phyloP scores from a whole-genome alignment of 1,140 invertebrate species.

The Pseudomyrmex gracilis region DNA sequence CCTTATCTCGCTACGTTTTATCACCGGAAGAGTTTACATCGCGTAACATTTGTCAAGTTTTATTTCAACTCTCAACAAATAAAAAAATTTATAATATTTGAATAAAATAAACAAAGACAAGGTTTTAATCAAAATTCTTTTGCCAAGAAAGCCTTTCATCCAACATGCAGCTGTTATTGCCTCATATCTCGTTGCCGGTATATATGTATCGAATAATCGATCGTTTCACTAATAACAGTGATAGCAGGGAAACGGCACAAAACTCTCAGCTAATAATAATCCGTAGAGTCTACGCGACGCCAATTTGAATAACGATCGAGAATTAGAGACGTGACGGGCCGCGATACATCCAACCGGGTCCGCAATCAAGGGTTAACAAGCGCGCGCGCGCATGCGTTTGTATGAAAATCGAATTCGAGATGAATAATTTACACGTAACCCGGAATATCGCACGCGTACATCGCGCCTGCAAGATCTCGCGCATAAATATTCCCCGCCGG shows the following conservation, averaged over 20 bases:
- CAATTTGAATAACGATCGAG: slow-evolving; percentile 60
- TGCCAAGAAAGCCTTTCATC: neutral
- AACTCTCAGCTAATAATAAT: slow-evolving; percentile 50
- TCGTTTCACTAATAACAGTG: slow-evolving; percentile 34
- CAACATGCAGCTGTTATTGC: slow-evolving; percentile 10
- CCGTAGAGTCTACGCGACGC: slow-evolving; percentile 25
- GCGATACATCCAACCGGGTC: slow-evolving; percentile 42
- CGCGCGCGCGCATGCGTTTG: slow-evolving; percentile 33
- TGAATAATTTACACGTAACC: slow-evolving; percentile 63
- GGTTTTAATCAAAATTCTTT: neutral
- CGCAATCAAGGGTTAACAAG: slow-evolving; percentile 59
- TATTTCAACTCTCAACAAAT: too few relatives aligned
- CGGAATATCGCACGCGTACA: slow-evolving; percentile 53
- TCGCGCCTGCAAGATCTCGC: slow-evolving; percentile 16
- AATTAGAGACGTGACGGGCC: slow-evolving; percentile 51
- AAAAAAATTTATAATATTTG: neutral
- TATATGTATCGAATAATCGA: slow-evolving; percentile 16
- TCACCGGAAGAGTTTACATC: too few relatives aligned
- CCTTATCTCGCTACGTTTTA: neutral
- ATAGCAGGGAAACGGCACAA: slow-evolving; percentile 42
- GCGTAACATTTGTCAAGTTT: too few relatives aligned
- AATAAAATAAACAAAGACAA: neutral
- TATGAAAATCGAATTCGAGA: slow-evolving; percentile 68
- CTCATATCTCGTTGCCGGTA: neutral
- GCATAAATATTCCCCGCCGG: slow-evolving; percentile 55